Conservation (phyloP, 2,797 vertebrate species). For the Sparus aurata region DNA sequence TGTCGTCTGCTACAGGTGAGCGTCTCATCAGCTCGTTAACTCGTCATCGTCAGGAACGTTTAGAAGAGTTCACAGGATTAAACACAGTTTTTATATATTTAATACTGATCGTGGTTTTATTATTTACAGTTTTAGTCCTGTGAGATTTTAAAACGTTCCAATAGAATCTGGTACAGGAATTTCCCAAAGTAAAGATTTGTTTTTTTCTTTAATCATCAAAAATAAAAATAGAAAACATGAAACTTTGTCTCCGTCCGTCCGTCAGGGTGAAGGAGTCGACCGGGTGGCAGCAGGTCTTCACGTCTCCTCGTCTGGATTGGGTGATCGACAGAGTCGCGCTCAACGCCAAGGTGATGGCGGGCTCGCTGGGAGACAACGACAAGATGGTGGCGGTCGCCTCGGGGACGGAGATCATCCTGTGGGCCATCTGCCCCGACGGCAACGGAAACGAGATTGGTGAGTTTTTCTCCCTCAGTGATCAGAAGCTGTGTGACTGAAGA, state of each 20-base stretch:
- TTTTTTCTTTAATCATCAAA: too few relatives aligned
- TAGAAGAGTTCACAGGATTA: too few relatives aligned
- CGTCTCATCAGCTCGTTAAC: too few relatives aligned
- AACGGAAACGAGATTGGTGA: constrained; percentile 92
- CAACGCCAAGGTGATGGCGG: constrained; percentile 91
- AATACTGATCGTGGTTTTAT: too few relatives aligned
- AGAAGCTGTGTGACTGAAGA: not conserved
- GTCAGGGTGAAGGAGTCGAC: constrained; percentile 92
- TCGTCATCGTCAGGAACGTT: too few relatives aligned
- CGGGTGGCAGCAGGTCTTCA: constrained; percentile 95
- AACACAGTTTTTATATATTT: too few relatives aligned
- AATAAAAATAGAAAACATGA: too few relatives aligned
- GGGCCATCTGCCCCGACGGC: constrained; percentile 90
- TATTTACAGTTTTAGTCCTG: too few relatives aligned
- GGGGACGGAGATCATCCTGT: constrained; percentile 91
- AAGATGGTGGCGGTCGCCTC: constrained; percentile 95
- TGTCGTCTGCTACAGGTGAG: constrained; percentile 89
- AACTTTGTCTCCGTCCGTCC: too few relatives aligned
- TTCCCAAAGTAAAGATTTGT: too few relatives aligned
- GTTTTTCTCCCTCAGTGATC: not conserved
- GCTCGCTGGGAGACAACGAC: constrained; percentile 91
- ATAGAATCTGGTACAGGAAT: too few relatives aligned
- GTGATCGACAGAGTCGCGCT: constrained; percentile 92
- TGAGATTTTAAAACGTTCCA: too few relatives aligned
- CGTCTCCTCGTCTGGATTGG: constrained; percentile 93